Evolutionary conservation across 2,888 invertebrate species (phyloP), one percentile per base, ranked within the genome.

Genomic region (Xanthorhoe spadicearia): DNA sequence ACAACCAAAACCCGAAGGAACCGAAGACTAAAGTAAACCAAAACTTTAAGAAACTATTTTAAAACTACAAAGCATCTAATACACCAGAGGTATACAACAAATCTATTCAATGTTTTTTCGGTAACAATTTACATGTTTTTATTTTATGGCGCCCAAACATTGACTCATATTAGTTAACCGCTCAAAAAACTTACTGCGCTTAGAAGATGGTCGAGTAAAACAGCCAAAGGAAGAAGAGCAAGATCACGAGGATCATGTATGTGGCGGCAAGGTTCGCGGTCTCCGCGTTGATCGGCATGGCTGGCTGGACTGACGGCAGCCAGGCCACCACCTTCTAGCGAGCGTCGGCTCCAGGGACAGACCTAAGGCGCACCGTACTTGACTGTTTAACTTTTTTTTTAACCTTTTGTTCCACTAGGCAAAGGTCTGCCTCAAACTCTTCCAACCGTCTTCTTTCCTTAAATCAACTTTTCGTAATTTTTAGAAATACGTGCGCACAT

Each of bases 261-360:
- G 96, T 96, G 77, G 95, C 95, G 60, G 96, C 93, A 75, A 96
- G 92, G 84, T 95, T 96, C 61, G 94, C 94, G 52, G 95, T 94
- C 87, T 96, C 96, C 38, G 93, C 92, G 89, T 93, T 93, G 83
- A 92, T 87, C 78, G 92, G 87, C 93, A 93, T 93, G 88, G 76
- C 82, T 80, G 83, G 83, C 19, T 49, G 23, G 38, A 19, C 43
- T 28, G 71, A 72, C 69, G 69, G 77, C 76, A 82, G 72, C 89
- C 90, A 87, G 88, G 83, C 68, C 81, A 79, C 80, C 82, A 80
- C 81, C 77, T 77, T 71, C 75, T 74, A 68, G 64, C 68, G 70
- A 72, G 76, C 87, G 86, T 84, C 86, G 85, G 59, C 58, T 58
- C 77, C 90, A 91, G 92, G 84, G 89, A 77, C 89, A 72, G 62